Base-by-base conservation (phyloP, 2,797 vertebrate genomes). In the Hemitrygon akajei region DNA sequence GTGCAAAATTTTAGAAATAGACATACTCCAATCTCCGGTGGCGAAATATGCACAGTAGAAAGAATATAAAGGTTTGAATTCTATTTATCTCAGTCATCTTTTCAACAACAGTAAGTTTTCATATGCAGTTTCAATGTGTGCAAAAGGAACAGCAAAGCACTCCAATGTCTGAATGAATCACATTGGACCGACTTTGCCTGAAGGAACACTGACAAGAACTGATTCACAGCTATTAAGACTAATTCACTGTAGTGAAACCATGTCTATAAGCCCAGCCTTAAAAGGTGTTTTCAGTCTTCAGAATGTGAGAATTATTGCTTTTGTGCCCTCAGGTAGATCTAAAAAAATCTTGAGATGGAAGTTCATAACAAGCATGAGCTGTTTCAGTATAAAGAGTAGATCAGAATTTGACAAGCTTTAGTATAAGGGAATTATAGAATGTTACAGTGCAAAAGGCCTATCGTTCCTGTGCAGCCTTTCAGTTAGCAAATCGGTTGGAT, bases 171-270 rank as follows among this genome's bases (percentile, higher is more conserved):
- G 71, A 76, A 75, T 56, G 91, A 75, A 93, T 93, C 71, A 93
- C 69, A 93, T 93, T 93, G 91, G 71, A 56, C 69, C 1, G 91
- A 93, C 91, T 30, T 75, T 76, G 91, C 91, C 91, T 76, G 10
- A 93, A 93, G 91, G 91, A n/a, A 93, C 56, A 75, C 40, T 93
- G 91, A 93, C 91, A 93, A 93, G 71, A 93, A 75, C 91, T 76
- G 91, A 93, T 93, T 93, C 91, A 76, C 91, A 93, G 91, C 71
- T 93, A 93, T 93, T 93, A 93, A 56, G 71, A 75, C 69, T 76
- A 93, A 93, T 93, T 76, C 91, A 93, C 71, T 93, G 10, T n/a
- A 76, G 40, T 58, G 91, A 47, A 30, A 93, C 71, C 71, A 76
- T 69, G 66, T 91, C 87, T 71, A 69, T 37, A 37, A 71, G 87